phyloP scores from a whole-genome alignment of 2,888 invertebrate species.

The Xestoiulus laeticollis region DNA sequence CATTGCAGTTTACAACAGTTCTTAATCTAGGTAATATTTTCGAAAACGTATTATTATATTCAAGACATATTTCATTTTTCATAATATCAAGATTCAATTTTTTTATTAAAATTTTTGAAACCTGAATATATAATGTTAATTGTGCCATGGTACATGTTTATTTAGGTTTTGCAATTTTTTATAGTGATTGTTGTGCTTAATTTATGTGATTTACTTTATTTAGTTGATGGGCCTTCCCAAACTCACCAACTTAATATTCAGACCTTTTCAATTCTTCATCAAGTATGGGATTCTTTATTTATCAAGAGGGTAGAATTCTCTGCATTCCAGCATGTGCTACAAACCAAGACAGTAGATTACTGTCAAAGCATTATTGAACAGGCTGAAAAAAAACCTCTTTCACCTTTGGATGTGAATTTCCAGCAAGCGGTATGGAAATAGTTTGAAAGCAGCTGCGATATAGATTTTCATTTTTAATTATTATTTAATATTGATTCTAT shows the following conservation, averaged over 20 bases:
- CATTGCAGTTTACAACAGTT: slow-evolving; percentile 32
- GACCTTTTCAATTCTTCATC: slow-evolving; percentile 42
- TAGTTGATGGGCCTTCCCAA: background rate
- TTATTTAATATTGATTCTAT: too few relatives aligned
- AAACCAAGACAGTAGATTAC: slow-evolving; percentile 1
- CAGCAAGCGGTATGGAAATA: slow-evolving; percentile 33
- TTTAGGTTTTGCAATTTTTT: too few relatives aligned
- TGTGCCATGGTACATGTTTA: background rate
- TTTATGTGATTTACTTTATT: background rate
- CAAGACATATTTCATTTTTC: too few relatives aligned
- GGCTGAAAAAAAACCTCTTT: slow-evolving; percentile 25
- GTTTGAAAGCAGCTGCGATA: background rate
- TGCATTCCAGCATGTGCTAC: background rate
- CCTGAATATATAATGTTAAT: background rate
- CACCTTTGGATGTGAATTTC: background rate
- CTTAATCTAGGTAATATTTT: slow-evolving; percentile 3
- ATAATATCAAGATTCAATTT: background rate
- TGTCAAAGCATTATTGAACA: slow-evolving; percentile 48
- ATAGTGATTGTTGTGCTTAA: background rate
- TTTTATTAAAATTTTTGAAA: background rate
- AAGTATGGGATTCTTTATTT: slow-evolving; percentile 42
- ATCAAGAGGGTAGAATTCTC: background rate
- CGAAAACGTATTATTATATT: background rate
- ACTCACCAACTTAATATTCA: slow-evolving; percentile 17
- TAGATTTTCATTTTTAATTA: background rate